phyloP scores from a whole-genome alignment of 2,888 invertebrate genomes.

The Philopedon plagiatum region DNA sequence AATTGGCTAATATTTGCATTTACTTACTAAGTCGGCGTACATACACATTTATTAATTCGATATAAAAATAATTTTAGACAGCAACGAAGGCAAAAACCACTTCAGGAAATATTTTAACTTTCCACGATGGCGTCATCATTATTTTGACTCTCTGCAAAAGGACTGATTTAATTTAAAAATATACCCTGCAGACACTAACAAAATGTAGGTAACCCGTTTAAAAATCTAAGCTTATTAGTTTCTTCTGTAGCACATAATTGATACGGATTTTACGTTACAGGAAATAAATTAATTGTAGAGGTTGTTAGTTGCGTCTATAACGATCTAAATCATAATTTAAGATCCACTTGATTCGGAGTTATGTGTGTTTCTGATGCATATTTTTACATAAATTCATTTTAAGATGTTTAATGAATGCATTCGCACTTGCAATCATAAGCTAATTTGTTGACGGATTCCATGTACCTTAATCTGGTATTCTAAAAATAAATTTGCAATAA shows the following conservation, averaged over 20 bases:
- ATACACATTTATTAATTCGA: too few species aligned
- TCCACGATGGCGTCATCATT: too few species aligned
- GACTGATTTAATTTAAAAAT: too few species aligned
- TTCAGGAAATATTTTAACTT: too few species aligned
- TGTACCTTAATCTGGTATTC: background rate
- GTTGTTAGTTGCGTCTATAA: constrained; percentile 8
- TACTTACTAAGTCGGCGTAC: too few species aligned
- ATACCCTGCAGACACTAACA: background rate
- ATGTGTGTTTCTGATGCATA: constrained; percentile 10
- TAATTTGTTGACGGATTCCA: background rate
- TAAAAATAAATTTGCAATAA: too few species aligned
- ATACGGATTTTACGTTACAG: background rate
- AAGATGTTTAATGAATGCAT: background rate
- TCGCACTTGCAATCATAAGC: background rate
- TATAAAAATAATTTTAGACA: too few species aligned
- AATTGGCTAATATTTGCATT: too few species aligned
- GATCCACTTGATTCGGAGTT: constrained; percentile 12
- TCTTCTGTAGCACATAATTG: background rate
- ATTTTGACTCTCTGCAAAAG: too few species aligned
- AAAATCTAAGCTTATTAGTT: background rate
- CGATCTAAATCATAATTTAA: constrained; percentile 2
- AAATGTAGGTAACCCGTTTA: background rate
- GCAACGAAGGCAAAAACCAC: too few species aligned
- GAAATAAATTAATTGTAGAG: constrained; percentile 1
- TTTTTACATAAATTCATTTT: background rate